Conservation (phyloP, 2,113 vertebrate genomes). For the Emydura subglobosa region DNA sequence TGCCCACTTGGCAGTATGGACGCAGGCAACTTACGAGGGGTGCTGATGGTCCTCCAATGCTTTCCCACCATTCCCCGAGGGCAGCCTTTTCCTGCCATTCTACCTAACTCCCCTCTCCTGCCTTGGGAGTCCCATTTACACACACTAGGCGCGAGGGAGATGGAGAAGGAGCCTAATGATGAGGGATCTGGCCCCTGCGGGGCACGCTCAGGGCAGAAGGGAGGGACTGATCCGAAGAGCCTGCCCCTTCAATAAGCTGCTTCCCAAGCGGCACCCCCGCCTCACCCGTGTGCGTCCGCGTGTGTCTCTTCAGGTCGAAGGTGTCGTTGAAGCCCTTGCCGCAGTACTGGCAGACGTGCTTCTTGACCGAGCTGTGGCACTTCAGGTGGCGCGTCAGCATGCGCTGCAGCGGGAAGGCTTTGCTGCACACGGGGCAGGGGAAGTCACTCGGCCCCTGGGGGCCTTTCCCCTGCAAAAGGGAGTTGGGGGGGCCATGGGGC, state of each 20-base stretch:
- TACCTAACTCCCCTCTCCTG: neutral
- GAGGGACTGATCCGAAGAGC: neutral
- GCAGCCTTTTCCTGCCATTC: neutral
- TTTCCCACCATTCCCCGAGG: neutral
- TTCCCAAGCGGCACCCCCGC: too few relatives aligned
- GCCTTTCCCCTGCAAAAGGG: neutral
- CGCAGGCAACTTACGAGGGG: neutral
- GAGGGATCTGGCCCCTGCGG: neutral
- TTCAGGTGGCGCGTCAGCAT: conserved; percentile 92
- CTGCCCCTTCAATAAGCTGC: neutral
- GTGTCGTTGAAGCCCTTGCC: conserved; percentile 93
- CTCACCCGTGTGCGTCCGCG: conserved; percentile 91
- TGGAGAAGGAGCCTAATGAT: neutral
- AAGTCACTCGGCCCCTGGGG: conserved; percentile 64
- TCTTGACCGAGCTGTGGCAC: conserved; percentile 88
- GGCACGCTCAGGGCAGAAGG: neutral
- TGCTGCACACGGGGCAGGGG: conserved; percentile 85
- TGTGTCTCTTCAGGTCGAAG: conserved; percentile 92
- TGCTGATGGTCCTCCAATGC: neutral
- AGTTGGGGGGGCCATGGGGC: neutral
- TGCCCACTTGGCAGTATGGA: neutral
- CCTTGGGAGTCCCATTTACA: neutral
- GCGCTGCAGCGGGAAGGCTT: conserved; percentile 88
- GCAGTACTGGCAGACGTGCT: conserved; percentile 86
- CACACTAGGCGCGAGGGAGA: neutral